Base-by-base conservation (phyloP, 1,140 invertebrate species). In the Drosophila virilis region DNA sequence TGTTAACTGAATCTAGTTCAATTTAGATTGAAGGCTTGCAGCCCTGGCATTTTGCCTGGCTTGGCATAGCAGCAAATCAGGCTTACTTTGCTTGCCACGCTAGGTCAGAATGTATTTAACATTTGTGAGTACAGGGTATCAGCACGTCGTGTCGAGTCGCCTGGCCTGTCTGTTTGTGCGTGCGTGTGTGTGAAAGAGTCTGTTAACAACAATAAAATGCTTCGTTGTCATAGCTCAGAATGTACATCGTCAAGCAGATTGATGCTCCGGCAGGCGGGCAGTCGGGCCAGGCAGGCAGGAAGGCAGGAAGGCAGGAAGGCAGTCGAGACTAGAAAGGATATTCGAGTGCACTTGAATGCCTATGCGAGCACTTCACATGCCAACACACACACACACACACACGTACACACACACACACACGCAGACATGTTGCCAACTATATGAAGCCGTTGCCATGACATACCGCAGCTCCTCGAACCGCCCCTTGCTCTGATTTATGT, bases 171-270 rank as follows among this genome's bases (percentile, higher is more conserved):
- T 10, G 17, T 28, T 37, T 62, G 48, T 74, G n/a, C 58, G 66
- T 62, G 22, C 60, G 43, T 73, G 60, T 80, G 48, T 67, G 58
- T 60, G 33, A 28, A 59, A 60, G 65, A 61, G 71, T 74, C 57
- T 69, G 71, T 74, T 85, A 76, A 78, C 82, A 88, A 85, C 82
- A 85, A 85, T 85, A 85, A 88, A 85, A 85, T 85, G 82, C 82
- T 78, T 88, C 82, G 82, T 82, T 82, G 82, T 85, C 82, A 85
- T 77, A 78, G 83, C 82, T 69, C 66, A 60, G 71, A 69, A 61
- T 62, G 66, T 69, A 55, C 57, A 69, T 69, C 66, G 65, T 85
- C 82, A 78, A 81, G 83, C 82, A 85, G 83, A 85, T 85, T 85
- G 81, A 85, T 85, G 81, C 76, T 5, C 22, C 22, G 22, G 3